phyloP scores from a whole-genome alignment of 2,113 vertebrate species.

The Asarcornis scutulata region DNA sequence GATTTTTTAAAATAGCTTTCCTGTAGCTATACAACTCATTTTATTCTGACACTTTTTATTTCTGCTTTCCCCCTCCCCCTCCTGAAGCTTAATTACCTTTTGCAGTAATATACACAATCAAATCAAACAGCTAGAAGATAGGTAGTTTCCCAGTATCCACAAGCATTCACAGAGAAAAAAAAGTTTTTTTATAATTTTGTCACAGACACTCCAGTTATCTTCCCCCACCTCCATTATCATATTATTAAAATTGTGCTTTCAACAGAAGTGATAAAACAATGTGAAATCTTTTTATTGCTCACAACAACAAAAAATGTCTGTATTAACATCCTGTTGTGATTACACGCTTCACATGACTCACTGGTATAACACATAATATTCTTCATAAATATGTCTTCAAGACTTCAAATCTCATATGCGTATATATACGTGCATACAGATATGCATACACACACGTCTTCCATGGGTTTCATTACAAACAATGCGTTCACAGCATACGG shows the following conservation, averaged over 20 bases:
- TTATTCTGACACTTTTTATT: constrained; percentile 14
- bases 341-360: neutral
- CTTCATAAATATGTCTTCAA: neutral
- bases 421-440: rapidly evolving
- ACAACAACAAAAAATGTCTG: neutral
- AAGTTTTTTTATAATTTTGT: neutral
- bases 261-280: neutral
- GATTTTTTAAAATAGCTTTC: constrained; percentile 66
- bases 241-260: neutral
- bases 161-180: neutral
- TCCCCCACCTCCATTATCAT: neutral
- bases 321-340: neutral
- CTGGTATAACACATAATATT: neutral
- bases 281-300: neutral
- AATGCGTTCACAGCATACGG: neutral
- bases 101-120: constrained; percentile 14
- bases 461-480: neutral
- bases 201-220: neutral
- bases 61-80: neutral
- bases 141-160: constrained; percentile 6
- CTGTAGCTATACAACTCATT: constrained; percentile 60
- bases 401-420: neutral
- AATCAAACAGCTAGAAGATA: constrained; percentile 11
- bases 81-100: constrained; percentile 65
- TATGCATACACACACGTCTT: neutral